A percentile compares a stretch with the other conserved stretches of the same genome.
phyloP scores from a whole-genome alignment of 2,797 vertebrate species.

The Xenops minutus region DNA sequence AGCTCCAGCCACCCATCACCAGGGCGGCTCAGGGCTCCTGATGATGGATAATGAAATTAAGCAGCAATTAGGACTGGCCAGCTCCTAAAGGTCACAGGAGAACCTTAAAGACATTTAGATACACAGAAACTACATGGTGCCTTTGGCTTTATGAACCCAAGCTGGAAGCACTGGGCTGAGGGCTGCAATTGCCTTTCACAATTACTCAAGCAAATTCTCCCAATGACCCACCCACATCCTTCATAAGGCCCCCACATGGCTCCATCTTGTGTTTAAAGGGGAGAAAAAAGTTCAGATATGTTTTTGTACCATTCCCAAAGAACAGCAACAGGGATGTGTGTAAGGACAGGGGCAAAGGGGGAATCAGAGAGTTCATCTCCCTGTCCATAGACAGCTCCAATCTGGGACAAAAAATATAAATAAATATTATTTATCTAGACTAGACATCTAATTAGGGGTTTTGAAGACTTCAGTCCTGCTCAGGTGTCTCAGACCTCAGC shows the following conservation, averaged over 20 bases:
- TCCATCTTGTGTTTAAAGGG: background rate
- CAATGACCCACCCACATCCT: accelerated
- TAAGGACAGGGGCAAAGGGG: background rate
- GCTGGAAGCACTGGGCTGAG: background rate
- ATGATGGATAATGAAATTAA: background rate
- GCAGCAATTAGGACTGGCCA: background rate
- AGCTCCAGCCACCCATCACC: background rate
- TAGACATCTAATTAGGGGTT: background rate
- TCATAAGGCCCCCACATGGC: background rate
- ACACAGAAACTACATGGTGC: accelerated
- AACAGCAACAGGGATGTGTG: background rate
- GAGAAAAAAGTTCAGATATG: too few species aligned
- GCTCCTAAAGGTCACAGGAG: background rate
- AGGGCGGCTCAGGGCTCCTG: background rate
- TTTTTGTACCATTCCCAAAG: background rate
- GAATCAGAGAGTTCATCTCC: background rate
- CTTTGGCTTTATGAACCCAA: background rate
- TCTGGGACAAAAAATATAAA: background rate
- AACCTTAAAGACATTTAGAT: background rate
- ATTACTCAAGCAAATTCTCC: background rate
- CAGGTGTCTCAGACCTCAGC: accelerated
- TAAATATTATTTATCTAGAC: background rate
- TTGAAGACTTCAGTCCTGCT: background rate
- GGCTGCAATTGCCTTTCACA: background rate
- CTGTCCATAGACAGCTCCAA: accelerated